A percentile compares a stretch with the other conserved stretches of the same genome.
These are phyloP conservation scores for Melieria omissa DNA, from an alignment of 2,888 invertebrate genomes.

Conservation along the genomic window DNA sequence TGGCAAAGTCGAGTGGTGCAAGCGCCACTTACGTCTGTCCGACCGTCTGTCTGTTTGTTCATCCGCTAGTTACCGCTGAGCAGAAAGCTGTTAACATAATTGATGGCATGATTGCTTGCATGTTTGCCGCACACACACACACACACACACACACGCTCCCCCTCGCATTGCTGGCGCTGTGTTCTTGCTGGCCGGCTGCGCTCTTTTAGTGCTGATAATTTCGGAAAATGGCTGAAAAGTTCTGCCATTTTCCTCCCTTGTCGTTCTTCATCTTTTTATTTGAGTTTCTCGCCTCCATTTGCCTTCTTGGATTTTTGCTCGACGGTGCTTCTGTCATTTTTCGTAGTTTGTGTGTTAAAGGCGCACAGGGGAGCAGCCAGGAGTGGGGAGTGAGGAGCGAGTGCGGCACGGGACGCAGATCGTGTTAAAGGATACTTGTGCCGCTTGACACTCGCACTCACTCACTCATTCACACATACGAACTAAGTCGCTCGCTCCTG, in stretches of 20 bases:
- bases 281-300: neutral
- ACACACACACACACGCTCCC: neutral
- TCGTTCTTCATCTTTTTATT: conserved; percentile 18
- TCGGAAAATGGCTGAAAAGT: conserved; percentile 30
- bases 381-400: neutral
- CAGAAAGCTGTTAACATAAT: conserved; percentile 36
- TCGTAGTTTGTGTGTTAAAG: conserved; percentile 6
- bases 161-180: neutral
- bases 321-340: neutral
- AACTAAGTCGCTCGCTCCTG: conserved; percentile 7
- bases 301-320: neutral
- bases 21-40: too few relatives aligned
- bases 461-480: neutral
- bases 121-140: neutral
- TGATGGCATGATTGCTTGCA: conserved; percentile 17
- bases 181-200: neutral
- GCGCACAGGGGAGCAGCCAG: conserved; percentile 23
- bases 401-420: too few relatives aligned
- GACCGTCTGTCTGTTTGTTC: neutral
- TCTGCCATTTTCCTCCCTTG: conserved; percentile 19
- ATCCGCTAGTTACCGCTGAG: conserved; percentile 28
- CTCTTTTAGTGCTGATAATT: conserved; percentile 31
- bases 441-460: conserved; percentile 7
- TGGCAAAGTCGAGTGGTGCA: too few relatives aligned
- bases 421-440: neutral